Evolutionary conservation across 35 echinoderm and acorn worm species (phyloP), one percentile per base, ranked within the genome.

Genomic region (Apostichopus japonicus): DNA sequence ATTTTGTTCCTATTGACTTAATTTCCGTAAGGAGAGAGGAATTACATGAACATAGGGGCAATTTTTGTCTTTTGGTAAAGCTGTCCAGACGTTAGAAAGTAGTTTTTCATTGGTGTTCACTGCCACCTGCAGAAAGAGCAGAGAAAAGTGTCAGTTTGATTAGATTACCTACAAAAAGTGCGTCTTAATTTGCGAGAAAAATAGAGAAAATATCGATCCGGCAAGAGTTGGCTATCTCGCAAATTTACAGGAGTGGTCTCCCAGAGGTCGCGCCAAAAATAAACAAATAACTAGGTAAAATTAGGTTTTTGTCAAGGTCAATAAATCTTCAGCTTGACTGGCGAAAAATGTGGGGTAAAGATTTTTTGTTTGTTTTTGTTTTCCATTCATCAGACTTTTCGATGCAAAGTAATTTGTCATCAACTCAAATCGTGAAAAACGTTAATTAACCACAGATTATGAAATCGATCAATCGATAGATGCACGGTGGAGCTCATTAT

Each of bases 1-100:
- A 22, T n/a, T 84, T 84, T 84, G 55, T 57, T 84, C 81, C 53
- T 54, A 57, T 84, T 84, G 81, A 58, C 81, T 84, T 57, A 84
- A 84, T 84, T 84, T 84, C 81, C 54, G 53, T 23, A 84, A 58
- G 17, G 23, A 9, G 22, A 84, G 54, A 84, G 54, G 22, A 84
- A 84, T 84, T 84, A 84, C 54, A n/a, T 75, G 71, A n/a, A 84
- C 81, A 17, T 84, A 84, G 53, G 33, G 56, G 17, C 81, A 75
- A 19, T 84, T 84, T 55, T 19, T 58, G 33, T 3, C 33, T 44
- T 44, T 44, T 44, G 33, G 33, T 57, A 57, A 84, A 57, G 81
- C 55, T 84, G 54, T 56, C 81, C 81, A 84, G 56, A 84, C 53
- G 54, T 84, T 84, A n/a, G 14, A 11, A 22, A 44, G 81, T 53